Evolutionary conservation across 2,797 vertebrate genomes (phyloP).

Genomic region (Rhinoraja longicauda): DNA sequence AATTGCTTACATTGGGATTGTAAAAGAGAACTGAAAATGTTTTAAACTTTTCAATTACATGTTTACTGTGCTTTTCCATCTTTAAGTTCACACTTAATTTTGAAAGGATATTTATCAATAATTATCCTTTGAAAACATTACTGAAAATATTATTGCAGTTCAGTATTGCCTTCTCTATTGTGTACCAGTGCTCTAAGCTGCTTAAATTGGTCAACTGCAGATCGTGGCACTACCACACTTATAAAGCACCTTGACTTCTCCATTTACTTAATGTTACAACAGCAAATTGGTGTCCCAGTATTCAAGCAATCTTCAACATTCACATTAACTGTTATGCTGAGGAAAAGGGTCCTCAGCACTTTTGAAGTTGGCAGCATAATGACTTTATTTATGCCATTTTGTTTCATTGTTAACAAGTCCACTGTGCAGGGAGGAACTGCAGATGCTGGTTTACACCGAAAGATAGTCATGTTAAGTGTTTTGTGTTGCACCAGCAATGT

Average conservation of each 20-base stretch:
- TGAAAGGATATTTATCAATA: neutral
- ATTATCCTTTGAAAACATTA: constrained; percentile 11
- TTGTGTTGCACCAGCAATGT: too few species aligned
- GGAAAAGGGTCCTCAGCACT: neutral
- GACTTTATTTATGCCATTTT: neutral
- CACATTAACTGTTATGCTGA: neutral
- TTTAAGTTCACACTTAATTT: neutral
- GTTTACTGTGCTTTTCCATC: neutral
- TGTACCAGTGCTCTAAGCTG: neutral
- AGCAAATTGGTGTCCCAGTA: constrained; percentile 5
- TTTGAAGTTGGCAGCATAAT: neutral
- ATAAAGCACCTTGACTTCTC: neutral
- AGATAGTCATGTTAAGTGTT: too few species aligned
- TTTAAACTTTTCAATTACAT: neutral
- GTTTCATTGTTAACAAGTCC: neutral
- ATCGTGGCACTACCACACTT: neutral
- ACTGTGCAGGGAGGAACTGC: too few species aligned
- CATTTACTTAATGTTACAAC: constrained; percentile 4
- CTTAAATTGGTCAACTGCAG: constrained; percentile 23
- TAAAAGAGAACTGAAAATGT: neutral
- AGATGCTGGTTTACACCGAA: too few species aligned
- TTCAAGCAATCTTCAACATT: neutral
- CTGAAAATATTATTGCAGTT: neutral
- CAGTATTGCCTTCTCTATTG: neutral
- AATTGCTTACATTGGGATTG: neutral